Evolutionary conservation across 2,888 invertebrate species (phyloP).

Genomic region (Drosophila nigritarsus): DNA sequence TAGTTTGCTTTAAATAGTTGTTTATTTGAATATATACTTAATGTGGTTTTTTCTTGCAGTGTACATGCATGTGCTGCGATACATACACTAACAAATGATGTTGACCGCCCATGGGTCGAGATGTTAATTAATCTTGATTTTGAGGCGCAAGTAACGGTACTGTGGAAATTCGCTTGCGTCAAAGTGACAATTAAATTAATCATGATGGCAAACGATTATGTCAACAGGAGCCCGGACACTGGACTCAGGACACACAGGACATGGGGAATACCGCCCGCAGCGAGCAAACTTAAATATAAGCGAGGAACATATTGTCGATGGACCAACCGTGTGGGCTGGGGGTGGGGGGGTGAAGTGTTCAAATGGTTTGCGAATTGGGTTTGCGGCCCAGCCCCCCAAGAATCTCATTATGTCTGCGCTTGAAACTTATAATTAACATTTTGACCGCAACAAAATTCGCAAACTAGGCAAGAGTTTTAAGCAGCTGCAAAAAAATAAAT

Average conservation of each 20-base stretch:
- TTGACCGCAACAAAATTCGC: slow-evolving; percentile 68
- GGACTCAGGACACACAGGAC: slow-evolving; percentile 1
- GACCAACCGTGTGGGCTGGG: neutral
- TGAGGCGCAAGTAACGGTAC: slow-evolving; percentile 22
- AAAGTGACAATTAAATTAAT: slow-evolving; percentile 84
- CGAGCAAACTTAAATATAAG: slow-evolving; percentile 19
- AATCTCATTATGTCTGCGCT: slow-evolving; percentile 73
- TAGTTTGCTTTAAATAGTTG: neutral
- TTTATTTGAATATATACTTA: neutral
- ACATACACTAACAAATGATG: slow-evolving; percentile 70
- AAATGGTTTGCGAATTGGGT: slow-evolving; percentile 4
- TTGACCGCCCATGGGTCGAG: slow-evolving; percentile 78
- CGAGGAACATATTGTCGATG: slow-evolving; percentile 1
- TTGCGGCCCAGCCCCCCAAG: slow-evolving; percentile 1
- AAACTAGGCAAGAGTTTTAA: slow-evolving; percentile 9
- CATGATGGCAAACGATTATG: slow-evolving; percentile 81
- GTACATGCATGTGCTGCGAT: neutral
- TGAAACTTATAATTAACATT: slow-evolving; percentile 79
- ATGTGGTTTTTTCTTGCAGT: neutral
- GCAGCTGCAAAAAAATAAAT: neutral
- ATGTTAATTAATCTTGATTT: slow-evolving; percentile 80
- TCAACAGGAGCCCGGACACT: slow-evolving; percentile 65
- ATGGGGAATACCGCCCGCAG: slow-evolving; percentile 38
- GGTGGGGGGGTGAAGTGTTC: neutral
- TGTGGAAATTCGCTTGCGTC: slow-evolving; percentile 57